Conservation (phyloP, 2,888 invertebrate species). For the Torymus texanus region DNA sequence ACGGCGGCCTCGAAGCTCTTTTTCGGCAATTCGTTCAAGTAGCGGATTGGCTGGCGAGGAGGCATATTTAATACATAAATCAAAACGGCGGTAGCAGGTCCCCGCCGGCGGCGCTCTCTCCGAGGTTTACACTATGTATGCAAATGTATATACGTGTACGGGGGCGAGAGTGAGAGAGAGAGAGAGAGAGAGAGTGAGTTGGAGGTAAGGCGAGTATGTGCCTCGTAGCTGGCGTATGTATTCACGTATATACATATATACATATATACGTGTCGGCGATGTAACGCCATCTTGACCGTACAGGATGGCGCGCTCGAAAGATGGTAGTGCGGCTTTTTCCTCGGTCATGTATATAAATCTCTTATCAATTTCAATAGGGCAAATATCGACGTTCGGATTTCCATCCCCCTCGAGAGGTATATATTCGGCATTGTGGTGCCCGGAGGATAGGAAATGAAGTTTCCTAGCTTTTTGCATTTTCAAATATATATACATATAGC, state of each 20-base stretch:
- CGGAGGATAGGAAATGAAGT: background rate
- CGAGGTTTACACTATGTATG: conserved; percentile 55
- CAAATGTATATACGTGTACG: conserved; percentile 44
- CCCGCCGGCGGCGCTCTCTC: conserved; percentile 63
- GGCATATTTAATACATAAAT: conserved; percentile 75
- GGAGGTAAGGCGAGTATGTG: conserved; percentile 21
- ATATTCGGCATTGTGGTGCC: conserved; percentile 31
- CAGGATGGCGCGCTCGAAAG: conserved; percentile 63
- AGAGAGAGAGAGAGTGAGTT: background rate
- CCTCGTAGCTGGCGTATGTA: background rate
- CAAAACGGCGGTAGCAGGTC: conserved; percentile 67
- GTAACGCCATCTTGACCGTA: conserved; percentile 63
- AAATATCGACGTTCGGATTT: conserved; percentile 42
- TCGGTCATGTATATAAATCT: conserved; percentile 49
- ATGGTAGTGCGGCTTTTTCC: conserved; percentile 49
- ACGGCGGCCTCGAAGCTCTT: conserved; percentile 38
- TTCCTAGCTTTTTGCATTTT: too few relatives aligned
- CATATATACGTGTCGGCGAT: conserved; percentile 25
- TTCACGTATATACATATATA: conserved; percentile 24
- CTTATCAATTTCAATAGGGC: conserved; percentile 54
- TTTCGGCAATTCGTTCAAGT: conserved; percentile 58
- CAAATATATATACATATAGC: too few relatives aligned
- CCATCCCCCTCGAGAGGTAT: background rate
- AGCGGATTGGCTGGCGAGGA: conserved; percentile 63
- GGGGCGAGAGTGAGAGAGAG: too few relatives aligned